Evolutionary conservation across 2,797 vertebrate genomes (phyloP), one percentile per base, ranked within the genome.

Genomic region (Hypotaenidia philippensis): DNA sequence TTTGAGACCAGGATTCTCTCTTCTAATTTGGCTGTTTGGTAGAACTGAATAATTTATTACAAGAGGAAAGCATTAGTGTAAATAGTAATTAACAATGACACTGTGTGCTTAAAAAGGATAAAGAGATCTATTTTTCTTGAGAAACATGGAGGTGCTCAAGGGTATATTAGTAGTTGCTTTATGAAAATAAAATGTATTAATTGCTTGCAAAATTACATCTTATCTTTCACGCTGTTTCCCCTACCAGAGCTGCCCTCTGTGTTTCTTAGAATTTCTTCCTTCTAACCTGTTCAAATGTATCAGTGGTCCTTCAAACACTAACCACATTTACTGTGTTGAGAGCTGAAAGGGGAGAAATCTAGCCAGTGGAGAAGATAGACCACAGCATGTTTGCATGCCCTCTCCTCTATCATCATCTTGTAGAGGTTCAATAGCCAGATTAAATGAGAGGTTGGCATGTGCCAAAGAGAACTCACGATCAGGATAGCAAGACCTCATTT

Each of bases 61-160:
- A 83, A 81, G 56, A 68, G 41, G 29, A 83, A 89, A 88, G 50
- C 47, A 45, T 88, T 72, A 74, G 41, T 83, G 22, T 76, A 79
- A 76, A 55, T 69, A 59, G 36, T 96, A 94, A 97, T 97, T 95
- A 93, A 82, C 70, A 64, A 57, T 83, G 94, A 93, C 36, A 61
- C 52, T 36, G 27, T 55, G n/a, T 91, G 92, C 80, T 91, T 95
- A 92, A 96, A 94, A 93, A 61, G 76, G 93, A 94, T 94, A 84
- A 79, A 91, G 75, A 94, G 81, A 93, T 84, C 31, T 40, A 77
- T 93, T 74, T 93, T 68, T 82, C 83, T 70, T 90, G 53, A 87
- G 94, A 94, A 92, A 45, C 41, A 22, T 41, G 70, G 50, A 93
- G 12, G 55, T 69, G 56, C 20, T 22, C 15, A 77, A 79, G 47